A percentile compares a stretch with the other conserved stretches of the same genome.
phyloP scores from a whole-genome alignment of 2,888 invertebrate genomes.

The Rugalucina vietnamica region DNA sequence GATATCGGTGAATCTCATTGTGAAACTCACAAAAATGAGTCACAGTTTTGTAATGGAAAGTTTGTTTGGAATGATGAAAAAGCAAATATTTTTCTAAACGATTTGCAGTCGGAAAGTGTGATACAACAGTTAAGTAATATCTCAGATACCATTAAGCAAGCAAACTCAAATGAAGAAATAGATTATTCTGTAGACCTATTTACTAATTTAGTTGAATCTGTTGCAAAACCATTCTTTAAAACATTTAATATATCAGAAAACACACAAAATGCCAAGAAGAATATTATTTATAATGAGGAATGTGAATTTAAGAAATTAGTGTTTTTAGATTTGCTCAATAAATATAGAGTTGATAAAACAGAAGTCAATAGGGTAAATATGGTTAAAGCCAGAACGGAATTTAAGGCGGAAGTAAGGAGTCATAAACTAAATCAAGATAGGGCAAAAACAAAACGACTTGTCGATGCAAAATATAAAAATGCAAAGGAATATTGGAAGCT shows the following conservation, averaged over 20 bases:
- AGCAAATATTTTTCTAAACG: not conserved
- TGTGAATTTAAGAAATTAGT: not conserved
- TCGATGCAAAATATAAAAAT: not conserved
- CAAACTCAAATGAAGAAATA: not conserved
- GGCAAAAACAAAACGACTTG: not conserved
- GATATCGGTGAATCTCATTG: not conserved
- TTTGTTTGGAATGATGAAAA: not conserved
- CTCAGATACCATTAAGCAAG: not conserved
- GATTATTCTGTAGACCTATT: not conserved
- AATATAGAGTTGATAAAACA: not conserved
- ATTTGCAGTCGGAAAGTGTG: not conserved
- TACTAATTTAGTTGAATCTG: not conserved
- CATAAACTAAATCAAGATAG: not conserved
- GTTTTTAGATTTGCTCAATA: not conserved
- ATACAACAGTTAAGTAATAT: not conserved
- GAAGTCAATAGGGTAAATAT: not conserved
- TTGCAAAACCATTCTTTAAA: not conserved
- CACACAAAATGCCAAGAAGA: not conserved
- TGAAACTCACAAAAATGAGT: not conserved
- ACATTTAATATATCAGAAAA: not conserved
- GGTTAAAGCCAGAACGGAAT: not conserved
- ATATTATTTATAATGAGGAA: not conserved
- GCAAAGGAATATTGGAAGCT: not conserved
- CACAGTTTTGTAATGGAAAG: no score
- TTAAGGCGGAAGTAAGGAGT: not conserved